These are phyloP conservation scores for Eurystomus glaucurus DNA, from an alignment of 2,797 vertebrate genomes.

Conservation along the genomic window DNA sequence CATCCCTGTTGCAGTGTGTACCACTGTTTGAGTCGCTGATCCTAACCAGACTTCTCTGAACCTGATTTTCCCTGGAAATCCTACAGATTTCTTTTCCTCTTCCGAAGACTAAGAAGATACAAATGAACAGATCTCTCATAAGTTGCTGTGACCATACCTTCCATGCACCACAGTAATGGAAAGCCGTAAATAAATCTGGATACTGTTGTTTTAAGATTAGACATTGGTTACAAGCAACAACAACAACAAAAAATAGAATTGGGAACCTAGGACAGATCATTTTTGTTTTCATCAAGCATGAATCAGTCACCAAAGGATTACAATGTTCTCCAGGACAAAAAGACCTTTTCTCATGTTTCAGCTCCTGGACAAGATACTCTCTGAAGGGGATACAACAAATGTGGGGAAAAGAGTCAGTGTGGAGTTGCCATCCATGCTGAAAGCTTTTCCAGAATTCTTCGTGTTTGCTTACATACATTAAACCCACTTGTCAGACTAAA, in stretches of 20 bases:
- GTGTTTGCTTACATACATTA: neutral
- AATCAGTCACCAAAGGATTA: neutral
- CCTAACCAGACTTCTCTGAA: neutral
- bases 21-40: neutral
- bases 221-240: neutral
- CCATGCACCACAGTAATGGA: neutral
- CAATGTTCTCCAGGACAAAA: neutral
- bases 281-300: neutral
- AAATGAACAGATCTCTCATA: neutral
- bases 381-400: neutral
- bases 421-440: neutral
- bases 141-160: neutral
- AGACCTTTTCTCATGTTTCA: neutral
- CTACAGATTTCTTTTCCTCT: neutral
- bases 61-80: neutral
- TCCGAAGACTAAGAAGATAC: neutral
- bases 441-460: neutral
- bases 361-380: neutral
- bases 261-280: neutral
- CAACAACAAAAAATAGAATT: neutral
- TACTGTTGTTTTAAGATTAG: neutral
- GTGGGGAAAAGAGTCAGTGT: rapidly evolving
- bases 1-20: neutral
- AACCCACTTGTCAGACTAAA: neutral
- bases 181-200: neutral